Evolutionary conservation across 1,140 invertebrate genomes (phyloP).

Genomic region (Cyclina sinensis): DNA sequence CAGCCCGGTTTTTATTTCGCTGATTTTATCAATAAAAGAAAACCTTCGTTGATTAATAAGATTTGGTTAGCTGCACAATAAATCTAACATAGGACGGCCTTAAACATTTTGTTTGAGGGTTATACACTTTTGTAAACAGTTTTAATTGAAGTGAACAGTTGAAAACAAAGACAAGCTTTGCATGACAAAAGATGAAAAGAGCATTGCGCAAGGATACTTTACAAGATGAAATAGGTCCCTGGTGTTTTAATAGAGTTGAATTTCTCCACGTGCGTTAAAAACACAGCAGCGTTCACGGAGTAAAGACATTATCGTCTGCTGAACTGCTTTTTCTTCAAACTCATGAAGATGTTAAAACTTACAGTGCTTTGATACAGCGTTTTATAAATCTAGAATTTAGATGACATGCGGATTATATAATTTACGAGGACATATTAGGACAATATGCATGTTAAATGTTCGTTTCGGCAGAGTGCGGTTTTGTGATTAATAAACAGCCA

Average conservation of each 20-base stretch:
- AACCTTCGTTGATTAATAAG: conserved; percentile 19
- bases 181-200: conserved; percentile 4
- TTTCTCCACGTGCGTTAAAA: too few species aligned
- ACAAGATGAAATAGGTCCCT: background rate
- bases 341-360: too few species aligned
- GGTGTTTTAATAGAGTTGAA: too few species aligned
- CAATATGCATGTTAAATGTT: background rate
- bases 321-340: too few species aligned
- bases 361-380: too few species aligned
- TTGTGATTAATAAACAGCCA: background rate
- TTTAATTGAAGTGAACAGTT: conserved; percentile 13
- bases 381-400: background rate
- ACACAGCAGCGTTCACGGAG: too few species aligned
- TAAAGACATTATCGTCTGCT: too few species aligned
- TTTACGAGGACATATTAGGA: background rate
- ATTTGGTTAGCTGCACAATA: conserved; percentile 17
- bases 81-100: background rate
- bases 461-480: background rate
- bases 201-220: background rate
- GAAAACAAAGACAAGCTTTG: background rate
- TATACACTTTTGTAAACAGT: background rate
- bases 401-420: background rate
- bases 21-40: conserved; percentile 22
- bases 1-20: background rate
- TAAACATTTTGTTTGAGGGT: background rate